Percentiles rank a stretch among this genome's conserved stretches.
Conservation (phyloP, 2,888 invertebrate species). For the Sminthurides aquaticus region DNA sequence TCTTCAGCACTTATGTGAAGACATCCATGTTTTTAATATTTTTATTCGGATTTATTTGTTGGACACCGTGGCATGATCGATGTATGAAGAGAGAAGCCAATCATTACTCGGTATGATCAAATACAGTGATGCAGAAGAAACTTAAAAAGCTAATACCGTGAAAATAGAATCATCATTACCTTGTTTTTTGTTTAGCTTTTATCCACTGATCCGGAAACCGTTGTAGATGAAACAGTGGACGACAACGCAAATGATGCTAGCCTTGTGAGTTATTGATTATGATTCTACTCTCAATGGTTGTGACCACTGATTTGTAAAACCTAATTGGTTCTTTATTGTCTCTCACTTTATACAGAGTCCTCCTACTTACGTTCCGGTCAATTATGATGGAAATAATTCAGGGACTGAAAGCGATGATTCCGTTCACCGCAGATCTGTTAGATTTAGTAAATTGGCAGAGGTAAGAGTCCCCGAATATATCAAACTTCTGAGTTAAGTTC, state of each 20-base stretch:
- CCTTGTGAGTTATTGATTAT: conserved; percentile 24
- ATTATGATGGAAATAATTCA: conserved; percentile 60
- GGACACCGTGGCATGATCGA: conserved; percentile 82
- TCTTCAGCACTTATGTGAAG: conserved; percentile 90
- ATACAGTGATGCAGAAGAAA: too few relatives aligned
- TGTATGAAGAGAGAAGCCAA: conserved; percentile 57
- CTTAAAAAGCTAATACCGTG: too few relatives aligned
- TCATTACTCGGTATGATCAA: conserved; percentile 69
- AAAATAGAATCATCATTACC: too few relatives aligned
- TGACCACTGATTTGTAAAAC: too few relatives aligned
- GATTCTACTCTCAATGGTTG: too few relatives aligned
- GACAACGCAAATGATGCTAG: conserved; percentile 35
- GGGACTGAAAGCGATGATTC: conserved; percentile 80
- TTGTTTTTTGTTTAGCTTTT: conserved; percentile 23
- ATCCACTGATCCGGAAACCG: conserved; percentile 26
- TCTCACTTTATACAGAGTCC: too few relatives aligned
- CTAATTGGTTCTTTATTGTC: too few relatives aligned
- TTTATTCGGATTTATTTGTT: conserved; percentile 76
- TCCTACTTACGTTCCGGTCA: conserved; percentile 83
- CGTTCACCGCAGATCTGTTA: conserved; percentile 68
- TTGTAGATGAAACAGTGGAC: conserved; percentile 31
- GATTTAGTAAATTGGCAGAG: conserved; percentile 74
- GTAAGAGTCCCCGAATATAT: conserved; percentile 43
- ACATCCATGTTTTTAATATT: conserved; percentile 90
- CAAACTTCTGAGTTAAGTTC: neutral